Evolutionary conservation across 2,797 vertebrate species (phyloP).

Genomic region (Thamnophis elegans): DNA sequence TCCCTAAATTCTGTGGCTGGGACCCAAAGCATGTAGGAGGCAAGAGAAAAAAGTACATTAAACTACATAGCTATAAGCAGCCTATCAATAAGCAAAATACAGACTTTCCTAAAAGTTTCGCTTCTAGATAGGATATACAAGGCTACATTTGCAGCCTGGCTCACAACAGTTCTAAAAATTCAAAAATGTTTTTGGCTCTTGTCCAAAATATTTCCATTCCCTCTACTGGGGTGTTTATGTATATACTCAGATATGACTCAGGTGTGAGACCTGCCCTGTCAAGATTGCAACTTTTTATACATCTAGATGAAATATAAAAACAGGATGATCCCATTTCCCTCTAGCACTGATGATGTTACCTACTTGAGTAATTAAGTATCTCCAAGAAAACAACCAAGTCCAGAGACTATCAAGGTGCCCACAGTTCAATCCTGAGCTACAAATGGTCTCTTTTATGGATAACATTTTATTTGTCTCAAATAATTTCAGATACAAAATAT

Average conservation of each 20-base stretch:
- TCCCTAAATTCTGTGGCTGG: conserved; percentile 23
- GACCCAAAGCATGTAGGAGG: conserved; percentile 13
- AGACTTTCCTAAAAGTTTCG: background rate
- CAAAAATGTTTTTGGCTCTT: background rate
- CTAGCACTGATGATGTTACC: background rate
- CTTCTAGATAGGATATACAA: background rate
- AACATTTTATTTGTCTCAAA: background rate
- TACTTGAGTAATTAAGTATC: background rate
- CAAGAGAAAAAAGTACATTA: background rate
- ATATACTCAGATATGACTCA: background rate
- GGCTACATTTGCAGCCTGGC: background rate
- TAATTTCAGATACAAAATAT: background rate
- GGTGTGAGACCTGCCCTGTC: background rate
- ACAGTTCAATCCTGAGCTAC: background rate
- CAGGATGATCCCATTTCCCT: background rate
- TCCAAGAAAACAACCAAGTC: background rate
- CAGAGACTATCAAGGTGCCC: background rate
- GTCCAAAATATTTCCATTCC: background rate
- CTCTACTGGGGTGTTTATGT: background rate
- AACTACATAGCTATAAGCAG: conserved; percentile 2
- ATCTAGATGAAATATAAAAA: background rate
- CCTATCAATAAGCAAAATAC: background rate
- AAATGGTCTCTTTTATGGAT: background rate
- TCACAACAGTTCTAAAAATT: background rate
- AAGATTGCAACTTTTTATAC: background rate